These are phyloP conservation scores for Sorex araneus DNA, from an alignment of 2,113 vertebrate genomes.

Conservation along the genomic window DNA sequence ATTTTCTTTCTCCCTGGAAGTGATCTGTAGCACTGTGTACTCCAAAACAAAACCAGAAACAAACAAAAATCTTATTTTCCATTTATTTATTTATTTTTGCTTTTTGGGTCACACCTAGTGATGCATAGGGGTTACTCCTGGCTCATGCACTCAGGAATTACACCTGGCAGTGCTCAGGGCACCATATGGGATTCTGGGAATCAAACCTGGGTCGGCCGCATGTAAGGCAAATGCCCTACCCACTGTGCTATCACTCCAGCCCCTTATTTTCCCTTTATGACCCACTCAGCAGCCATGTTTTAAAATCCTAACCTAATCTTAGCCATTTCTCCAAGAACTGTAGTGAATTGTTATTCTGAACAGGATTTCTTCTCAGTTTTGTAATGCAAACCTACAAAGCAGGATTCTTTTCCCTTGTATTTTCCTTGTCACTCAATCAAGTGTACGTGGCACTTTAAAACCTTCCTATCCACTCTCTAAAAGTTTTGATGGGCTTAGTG, in stretches of 20 bases:
- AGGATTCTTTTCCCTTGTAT: not conserved
- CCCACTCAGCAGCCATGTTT: not conserved
- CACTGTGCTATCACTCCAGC: too few relatives aligned
- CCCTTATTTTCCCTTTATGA: not conserved
- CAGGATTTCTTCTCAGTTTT: constrained; percentile 41
- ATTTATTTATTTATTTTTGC: too few relatives aligned
- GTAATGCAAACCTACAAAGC: not conserved
- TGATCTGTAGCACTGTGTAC: not conserved
- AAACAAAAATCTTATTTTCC: not conserved
- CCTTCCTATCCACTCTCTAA: not conserved
- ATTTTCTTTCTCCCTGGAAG: constrained; percentile 27
- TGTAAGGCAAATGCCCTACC: too few relatives aligned
- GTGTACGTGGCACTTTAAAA: constrained; percentile 2
- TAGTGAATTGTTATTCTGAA: not conserved
- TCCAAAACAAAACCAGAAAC: not conserved
- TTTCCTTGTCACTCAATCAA: not conserved
- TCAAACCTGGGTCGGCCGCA: too few relatives aligned
- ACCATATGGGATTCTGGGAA: too few relatives aligned
- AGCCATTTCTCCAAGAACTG: not conserved
- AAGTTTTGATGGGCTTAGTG: constrained; percentile 22
- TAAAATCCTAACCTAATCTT: constrained; percentile 14
- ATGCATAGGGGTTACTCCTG: too few relatives aligned
- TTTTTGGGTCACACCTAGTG: too few relatives aligned
- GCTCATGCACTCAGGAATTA: too few relatives aligned
- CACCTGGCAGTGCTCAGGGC: too few relatives aligned